Conservation (phyloP, 2,888 invertebrate species). For the Mylabris sibirica region DNA sequence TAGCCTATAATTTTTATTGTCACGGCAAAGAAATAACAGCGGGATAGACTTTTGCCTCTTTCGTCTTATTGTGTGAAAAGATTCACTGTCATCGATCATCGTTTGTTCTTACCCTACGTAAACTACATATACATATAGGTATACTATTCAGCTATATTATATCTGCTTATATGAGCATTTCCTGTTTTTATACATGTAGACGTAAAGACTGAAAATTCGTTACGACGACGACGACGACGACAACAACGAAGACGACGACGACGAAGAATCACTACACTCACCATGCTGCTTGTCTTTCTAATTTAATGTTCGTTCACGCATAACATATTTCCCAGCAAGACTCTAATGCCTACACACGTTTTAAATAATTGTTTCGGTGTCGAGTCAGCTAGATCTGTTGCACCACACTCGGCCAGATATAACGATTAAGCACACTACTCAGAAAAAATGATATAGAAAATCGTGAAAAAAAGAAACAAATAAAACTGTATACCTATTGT, state of each 20-base stretch:
- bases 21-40: conserved; percentile 66
- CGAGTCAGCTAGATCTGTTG: conserved; percentile 30
- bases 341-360: conserved; percentile 57
- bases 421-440: not conserved
- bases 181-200: conserved; percentile 20
- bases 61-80: conserved; percentile 55
- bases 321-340: conserved; percentile 57
- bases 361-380: conserved; percentile 57
- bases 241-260: too few species aligned
- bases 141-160: not conserved
- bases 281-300: conserved; percentile 57
- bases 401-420: not conserved
- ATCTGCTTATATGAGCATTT: conserved; percentile 2
- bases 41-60: conserved; percentile 61
- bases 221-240: conserved; percentile 30
- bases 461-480: not conserved
- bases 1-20: conserved; percentile 71
- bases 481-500: not conserved
- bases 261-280: conserved; percentile 44
- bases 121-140: not conserved
- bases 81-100: conserved; percentile 59
- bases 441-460: not conserved
- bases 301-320: conserved; percentile 58
- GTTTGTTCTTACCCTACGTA: conserved; percentile 34
- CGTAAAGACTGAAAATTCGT: conserved; percentile 17